Percentiles rank a stretch among this genome's conserved stretches.
These are phyloP conservation scores for Marmota flaviventris DNA, from an alignment of 2,113 vertebrate genomes.

Conservation along the genomic window DNA sequence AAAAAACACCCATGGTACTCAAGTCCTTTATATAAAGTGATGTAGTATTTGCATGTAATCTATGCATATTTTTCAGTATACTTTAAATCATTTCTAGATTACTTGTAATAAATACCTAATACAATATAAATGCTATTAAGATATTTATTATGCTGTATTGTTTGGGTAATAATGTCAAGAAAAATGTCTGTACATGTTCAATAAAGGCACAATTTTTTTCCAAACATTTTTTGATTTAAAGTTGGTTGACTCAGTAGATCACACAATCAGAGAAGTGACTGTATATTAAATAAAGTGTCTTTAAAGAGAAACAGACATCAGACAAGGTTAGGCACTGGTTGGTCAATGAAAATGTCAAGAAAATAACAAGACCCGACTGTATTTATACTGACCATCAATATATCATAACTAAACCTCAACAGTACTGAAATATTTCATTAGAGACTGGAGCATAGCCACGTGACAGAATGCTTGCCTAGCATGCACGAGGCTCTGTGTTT, in stretches of 20 bases:
- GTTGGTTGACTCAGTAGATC: background rate
- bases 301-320: background rate
- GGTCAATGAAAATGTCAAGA: background rate
- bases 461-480: background rate
- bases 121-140: background rate
- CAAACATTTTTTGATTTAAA: background rate
- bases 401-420: background rate
- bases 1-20: background rate
- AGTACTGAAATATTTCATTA: background rate
- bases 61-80: background rate
- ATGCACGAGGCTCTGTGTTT: background rate
- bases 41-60: background rate
- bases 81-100: background rate
- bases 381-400: background rate
- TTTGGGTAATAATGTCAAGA: background rate
- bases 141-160: background rate
- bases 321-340: background rate
- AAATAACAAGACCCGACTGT: background rate
- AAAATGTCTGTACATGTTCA: background rate
- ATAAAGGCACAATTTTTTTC: background rate
- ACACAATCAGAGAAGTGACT: background rate
- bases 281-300: background rate
- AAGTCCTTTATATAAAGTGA: background rate
- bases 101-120: background rate
- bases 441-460: too few relatives aligned